Base-by-base conservation (phyloP, 2,888 invertebrate genomes). In the Drosophila merina region DNA sequence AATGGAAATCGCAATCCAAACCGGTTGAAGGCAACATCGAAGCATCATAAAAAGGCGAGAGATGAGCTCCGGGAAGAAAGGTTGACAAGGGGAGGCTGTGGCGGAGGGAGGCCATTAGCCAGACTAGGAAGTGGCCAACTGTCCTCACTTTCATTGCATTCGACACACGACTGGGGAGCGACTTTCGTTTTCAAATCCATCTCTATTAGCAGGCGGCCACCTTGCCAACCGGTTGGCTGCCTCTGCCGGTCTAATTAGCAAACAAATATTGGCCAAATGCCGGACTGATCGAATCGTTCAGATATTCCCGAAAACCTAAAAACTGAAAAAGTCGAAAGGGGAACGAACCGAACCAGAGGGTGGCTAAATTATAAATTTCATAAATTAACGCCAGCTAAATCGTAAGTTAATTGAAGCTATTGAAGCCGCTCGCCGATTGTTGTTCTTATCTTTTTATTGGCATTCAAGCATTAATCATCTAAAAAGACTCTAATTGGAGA, bases 61-160 rank as follows among this genome's bases (percentile, higher is more conserved):
- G 66, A 76, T 69, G 77, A 50, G 57, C 74, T 44, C 30, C 30
- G 57, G 30, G 26, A 12, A 36, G n/a, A 36, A 36, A 6, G 10
- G 31, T 12, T 26, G 40, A 33, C 31, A 25, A 25, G 0, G 25
- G 55, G n/a, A 36, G 12, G 7, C 2, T 12, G 26, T 5, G 33
- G 12, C 33, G 36, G 5, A 6, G 42, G 12, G n/a, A 26, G 20
- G 10, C 55, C 45, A 44, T 33, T 44, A 30, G 36, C 57, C 64
- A 31, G 31, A 60, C 62, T 51, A 60, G 64, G 72, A 70, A 72
- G 57, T 72, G 57, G 67, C 48, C 20, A 51, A 57, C 48, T 57
- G 62, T 64, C 60, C 60, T 57, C 72, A 79, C 86, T 87, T 82
- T 85, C 79, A 60, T 76, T 76, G 64, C 47, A 58, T 58, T 68